Conservation (phyloP, 2,113 vertebrate genomes). For the Amblyopsis rosae region DNA sequence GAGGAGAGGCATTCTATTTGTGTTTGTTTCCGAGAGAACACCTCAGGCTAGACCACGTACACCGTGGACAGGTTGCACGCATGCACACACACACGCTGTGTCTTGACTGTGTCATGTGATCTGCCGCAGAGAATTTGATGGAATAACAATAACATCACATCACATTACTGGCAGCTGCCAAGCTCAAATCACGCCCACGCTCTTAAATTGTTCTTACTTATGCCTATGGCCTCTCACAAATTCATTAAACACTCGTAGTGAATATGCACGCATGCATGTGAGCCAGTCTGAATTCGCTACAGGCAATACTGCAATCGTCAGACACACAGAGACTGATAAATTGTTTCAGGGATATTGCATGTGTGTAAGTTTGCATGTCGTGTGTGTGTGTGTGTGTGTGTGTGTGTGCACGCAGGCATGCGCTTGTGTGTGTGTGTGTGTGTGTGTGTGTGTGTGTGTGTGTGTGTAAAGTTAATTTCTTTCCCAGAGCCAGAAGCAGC, state of each 20-base stretch:
- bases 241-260: not conserved
- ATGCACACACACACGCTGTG: conserved; percentile 4
- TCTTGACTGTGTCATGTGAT: conserved; percentile 1
- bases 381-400: conserved; percentile 17
- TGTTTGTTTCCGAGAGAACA: too few relatives aligned
- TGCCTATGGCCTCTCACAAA: not conserved
- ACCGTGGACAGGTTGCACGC: not conserved
- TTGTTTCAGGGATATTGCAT: conserved; percentile 24
- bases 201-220: not conserved
- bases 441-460: not conserved
- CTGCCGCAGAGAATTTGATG: conserved; percentile 2
- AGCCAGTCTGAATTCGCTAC: not conserved
- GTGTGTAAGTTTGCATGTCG: conserved; percentile 4
- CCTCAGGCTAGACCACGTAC: too few relatives aligned
- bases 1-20: conserved; percentile 2
- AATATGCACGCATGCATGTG: not conserved
- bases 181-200: conserved; percentile 6
- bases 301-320: conserved; percentile 22
- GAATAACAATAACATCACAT: conserved; percentile 1
- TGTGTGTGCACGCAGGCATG: not conserved
- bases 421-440: not conserved
- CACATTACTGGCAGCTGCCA: conserved; percentile 15
- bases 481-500: conserved; percentile 14
- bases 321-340: conserved; percentile 31
- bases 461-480: conserved; percentile 2